Conservation (phyloP, 37 sponge, comb jelly and placozoan genomes). For the Cladorhizidae sp. region DNA sequence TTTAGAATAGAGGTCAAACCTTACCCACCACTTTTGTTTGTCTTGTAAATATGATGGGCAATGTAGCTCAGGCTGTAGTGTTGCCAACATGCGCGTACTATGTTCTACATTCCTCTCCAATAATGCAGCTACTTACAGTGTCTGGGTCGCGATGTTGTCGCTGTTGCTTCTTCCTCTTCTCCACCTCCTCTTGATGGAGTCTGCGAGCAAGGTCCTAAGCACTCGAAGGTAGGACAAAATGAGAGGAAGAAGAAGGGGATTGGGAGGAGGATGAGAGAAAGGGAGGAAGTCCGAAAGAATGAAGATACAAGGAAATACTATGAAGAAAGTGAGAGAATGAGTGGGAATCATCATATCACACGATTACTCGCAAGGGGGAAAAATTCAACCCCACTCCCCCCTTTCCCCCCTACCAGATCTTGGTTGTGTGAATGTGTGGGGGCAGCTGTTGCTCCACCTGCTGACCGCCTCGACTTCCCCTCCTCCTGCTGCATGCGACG, state of each 20-base stretch:
- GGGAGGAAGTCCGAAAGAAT: no score
- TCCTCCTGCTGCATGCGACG: conserved; percentile 26
- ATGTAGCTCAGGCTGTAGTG: no score
- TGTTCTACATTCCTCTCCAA: no score
- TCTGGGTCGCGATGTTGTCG: not conserved
- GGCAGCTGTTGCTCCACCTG: not conserved
- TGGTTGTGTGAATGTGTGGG: not conserved
- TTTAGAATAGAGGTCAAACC: no score
- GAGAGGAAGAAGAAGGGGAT: not conserved
- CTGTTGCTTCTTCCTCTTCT: conserved; percentile 10
- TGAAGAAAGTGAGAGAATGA: not conserved
- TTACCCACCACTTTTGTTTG: no score
- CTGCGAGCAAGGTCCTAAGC: conserved; percentile 38
- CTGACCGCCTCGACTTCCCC: not conserved
- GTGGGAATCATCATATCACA: not conserved
- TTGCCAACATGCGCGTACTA: no score
- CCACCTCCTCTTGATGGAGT: conserved; percentile 28
- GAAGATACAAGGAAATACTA: not conserved
- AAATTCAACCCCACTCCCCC: no score
- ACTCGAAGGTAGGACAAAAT: not conserved
- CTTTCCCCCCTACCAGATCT: conserved; percentile 7
- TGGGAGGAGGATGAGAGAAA: not conserved
- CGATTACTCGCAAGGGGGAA: no score
- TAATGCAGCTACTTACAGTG: not conserved
- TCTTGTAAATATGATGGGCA: no score